phyloP scores from a whole-genome alignment of 2,113 vertebrate genomes.

The Xenus cinereus region DNA sequence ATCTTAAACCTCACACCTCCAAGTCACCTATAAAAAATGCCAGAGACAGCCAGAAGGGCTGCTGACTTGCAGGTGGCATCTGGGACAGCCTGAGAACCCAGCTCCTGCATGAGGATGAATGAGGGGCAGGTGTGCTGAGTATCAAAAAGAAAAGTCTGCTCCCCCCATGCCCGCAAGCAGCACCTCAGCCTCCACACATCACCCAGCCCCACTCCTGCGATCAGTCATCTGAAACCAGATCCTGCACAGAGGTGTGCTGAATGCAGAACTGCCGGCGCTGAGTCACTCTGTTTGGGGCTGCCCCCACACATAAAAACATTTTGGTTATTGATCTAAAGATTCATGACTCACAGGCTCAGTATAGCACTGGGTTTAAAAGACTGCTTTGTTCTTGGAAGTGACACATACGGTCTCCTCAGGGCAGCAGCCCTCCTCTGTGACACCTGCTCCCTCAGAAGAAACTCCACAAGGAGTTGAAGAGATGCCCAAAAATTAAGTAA shows the following conservation, averaged over 20 bases:
- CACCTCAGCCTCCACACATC: background rate
- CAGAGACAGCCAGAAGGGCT: background rate
- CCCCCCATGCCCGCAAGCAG: rapidly evolving
- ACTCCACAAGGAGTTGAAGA: background rate
- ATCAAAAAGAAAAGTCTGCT: background rate
- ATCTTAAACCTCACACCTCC: background rate
- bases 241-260: background rate
- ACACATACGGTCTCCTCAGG: background rate
- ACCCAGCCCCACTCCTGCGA: background rate
- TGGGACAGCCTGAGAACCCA: background rate
- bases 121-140: background rate
- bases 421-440: background rate
- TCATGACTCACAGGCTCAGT: slow-evolving; percentile 35
- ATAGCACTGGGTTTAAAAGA: background rate
- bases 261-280: background rate
- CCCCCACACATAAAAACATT: slow-evolving; percentile 47
- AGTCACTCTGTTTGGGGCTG: slow-evolving; percentile 62
- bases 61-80: background rate
- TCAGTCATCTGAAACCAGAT: background rate
- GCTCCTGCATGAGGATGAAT: background rate
- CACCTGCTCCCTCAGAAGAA: slow-evolving; percentile 16
- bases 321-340: slow-evolving; percentile 56
- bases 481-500: background rate
- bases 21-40: background rate
- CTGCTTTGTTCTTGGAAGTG: slow-evolving; percentile 46